Conservation (phyloP, 2,113 vertebrate species). For the Brevimyrus niger region DNA sequence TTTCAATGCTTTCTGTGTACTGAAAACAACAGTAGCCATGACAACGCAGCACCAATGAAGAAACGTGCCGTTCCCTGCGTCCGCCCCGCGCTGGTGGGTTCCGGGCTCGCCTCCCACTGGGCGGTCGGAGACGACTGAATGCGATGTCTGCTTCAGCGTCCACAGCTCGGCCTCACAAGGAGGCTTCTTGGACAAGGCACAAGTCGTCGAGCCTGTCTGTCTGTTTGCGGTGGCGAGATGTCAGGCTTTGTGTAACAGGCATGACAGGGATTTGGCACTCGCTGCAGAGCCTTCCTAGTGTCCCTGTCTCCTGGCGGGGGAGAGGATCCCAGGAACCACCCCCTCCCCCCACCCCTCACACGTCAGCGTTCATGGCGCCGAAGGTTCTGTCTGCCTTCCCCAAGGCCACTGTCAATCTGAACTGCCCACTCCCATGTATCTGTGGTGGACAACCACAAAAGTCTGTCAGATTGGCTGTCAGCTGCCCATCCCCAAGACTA, state of each 20-base stretch:
- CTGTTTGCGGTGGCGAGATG: background rate
- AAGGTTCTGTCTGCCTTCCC: background rate
- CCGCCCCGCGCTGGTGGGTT: background rate
- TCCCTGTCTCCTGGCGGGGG: background rate
- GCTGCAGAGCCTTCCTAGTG: background rate
- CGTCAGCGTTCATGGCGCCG: background rate
- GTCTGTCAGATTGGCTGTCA: background rate
- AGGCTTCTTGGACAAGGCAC: constrained; percentile 1
- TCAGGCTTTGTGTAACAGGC: constrained; percentile 1
- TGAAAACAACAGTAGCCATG: constrained; percentile 19
- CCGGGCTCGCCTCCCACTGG: constrained; percentile 21
- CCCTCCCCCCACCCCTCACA: background rate
- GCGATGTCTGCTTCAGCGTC: background rate
- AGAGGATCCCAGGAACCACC: background rate
- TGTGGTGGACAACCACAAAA: background rate
- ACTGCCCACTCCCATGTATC: background rate
- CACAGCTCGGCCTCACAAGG: background rate
- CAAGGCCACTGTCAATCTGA: background rate
- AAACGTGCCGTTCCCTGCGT: constrained; percentile 31
- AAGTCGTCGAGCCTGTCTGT: background rate
- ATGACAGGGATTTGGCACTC: background rate
- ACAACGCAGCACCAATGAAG: constrained; percentile 13
- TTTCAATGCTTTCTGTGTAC: constrained; percentile 7
- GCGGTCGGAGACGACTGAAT: background rate
- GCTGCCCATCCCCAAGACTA: background rate